Evolutionary conservation across 2,888 invertebrate species (phyloP).

Genomic region (Fissipunctia ypsillon): DNA sequence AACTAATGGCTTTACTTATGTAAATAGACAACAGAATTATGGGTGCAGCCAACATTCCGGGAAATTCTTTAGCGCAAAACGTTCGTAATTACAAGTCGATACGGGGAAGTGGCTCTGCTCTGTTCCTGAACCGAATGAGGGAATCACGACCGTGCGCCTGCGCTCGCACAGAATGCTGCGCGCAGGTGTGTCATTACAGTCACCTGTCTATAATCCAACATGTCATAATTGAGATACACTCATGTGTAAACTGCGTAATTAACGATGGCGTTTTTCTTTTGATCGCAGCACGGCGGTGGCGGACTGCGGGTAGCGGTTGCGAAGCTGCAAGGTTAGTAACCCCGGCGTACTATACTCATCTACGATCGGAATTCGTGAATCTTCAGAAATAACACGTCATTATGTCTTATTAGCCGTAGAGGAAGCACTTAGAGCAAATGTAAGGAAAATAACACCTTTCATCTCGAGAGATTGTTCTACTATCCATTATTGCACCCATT

Average conservation of each 20-base stretch:
- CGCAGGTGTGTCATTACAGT: constrained; percentile 76
- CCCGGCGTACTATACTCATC: constrained; percentile 80
- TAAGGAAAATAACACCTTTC: constrained; percentile 85
- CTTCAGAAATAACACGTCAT: constrained; percentile 88
- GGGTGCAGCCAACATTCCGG: constrained; percentile 68
- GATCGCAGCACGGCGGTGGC: constrained; percentile 83
- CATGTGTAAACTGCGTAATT: constrained; percentile 82
- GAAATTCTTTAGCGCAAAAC: constrained; percentile 73
- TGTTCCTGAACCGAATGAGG: constrained; percentile 68
- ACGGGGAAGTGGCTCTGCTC: constrained; percentile 70
- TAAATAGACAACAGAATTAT: constrained; percentile 73
- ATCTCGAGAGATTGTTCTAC: constrained; percentile 79
- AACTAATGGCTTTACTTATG: constrained; percentile 71
- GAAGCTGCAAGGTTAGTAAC: constrained; percentile 87
- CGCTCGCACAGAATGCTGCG: constrained; percentile 65
- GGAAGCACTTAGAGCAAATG: constrained; percentile 88
- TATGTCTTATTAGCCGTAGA: constrained; percentile 87
- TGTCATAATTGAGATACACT: constrained; percentile 81
- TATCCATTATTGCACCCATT: constrained; percentile 83
- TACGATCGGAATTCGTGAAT: constrained; percentile 88
- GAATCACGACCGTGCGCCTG: constrained; percentile 72
- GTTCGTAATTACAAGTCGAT: constrained; percentile 77
- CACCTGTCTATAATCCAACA: constrained; percentile 78
- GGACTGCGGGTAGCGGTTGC: constrained; percentile 81
- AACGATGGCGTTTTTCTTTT: constrained; percentile 82